These are phyloP conservation scores for Amphiduros pacificus DNA, from an alignment of 2,888 invertebrate species.

Conservation along the genomic window DNA sequence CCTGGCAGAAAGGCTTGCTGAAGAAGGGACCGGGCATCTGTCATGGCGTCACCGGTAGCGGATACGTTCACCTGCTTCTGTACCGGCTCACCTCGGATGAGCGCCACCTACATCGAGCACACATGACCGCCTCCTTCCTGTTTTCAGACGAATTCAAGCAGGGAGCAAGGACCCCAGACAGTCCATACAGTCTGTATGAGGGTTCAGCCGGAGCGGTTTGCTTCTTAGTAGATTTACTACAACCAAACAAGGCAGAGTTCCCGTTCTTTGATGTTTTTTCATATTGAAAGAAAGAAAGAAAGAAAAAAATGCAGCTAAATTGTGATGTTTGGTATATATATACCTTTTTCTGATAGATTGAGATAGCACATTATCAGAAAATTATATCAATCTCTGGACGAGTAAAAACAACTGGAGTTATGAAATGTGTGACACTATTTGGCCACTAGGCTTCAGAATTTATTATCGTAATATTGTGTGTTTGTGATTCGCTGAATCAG, in stretches of 20 bases:
- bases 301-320: too few species aligned
- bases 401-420: too few species aligned
- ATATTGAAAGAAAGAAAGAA: too few species aligned
- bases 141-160: slow-evolving; percentile 44
- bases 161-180: slow-evolving; percentile 76
- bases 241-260: slow-evolving; percentile 76
- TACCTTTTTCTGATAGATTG: too few species aligned
- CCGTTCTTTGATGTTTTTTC: slow-evolving; percentile 78
- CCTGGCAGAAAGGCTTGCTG: slow-evolving; percentile 82
- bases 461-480: too few species aligned
- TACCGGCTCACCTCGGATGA: slow-evolving; percentile 74
- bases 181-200: slow-evolving; percentile 82
- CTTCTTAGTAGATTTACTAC: slow-evolving; percentile 75
- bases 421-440: too few species aligned
- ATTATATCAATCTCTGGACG: too few species aligned
- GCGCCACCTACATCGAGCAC: slow-evolving; percentile 73
- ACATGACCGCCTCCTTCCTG: slow-evolving; percentile 77
- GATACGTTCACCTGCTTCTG: slow-evolving; percentile 63
- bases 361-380: too few species aligned
- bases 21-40: slow-evolving; percentile 88
- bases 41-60: slow-evolving; percentile 69
- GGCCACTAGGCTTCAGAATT: too few species aligned
- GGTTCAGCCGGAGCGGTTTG: slow-evolving; percentile 85
- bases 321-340: too few species aligned
- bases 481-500: too few species aligned